These are phyloP conservation scores for Drosophila mulleri DNA, from an alignment of 2,888 invertebrate species.

Conservation along the genomic window DNA sequence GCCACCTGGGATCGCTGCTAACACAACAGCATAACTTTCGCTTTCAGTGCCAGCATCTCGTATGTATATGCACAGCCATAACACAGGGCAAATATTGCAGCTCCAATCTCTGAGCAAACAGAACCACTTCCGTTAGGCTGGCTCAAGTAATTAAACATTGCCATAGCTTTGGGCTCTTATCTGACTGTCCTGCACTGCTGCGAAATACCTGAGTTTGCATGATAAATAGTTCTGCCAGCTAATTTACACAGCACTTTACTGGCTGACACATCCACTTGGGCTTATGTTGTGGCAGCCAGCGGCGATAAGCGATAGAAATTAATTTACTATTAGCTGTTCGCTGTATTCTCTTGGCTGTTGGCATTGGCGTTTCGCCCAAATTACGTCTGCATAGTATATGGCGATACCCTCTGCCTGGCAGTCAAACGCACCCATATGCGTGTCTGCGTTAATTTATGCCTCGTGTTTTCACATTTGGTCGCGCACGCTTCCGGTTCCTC, in stretches of 20 bases:
- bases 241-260: slow-evolving; percentile 80
- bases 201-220: slow-evolving; percentile 65
- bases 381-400: slow-evolving; percentile 44
- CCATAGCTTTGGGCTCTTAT: slow-evolving; percentile 38
- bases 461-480: slow-evolving; percentile 79
- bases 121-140: slow-evolving; percentile 59
- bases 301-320: slow-evolving; percentile 73
- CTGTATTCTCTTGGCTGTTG: slow-evolving; percentile 39
- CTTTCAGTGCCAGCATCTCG: slow-evolving; percentile 25
- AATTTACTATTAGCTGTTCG: slow-evolving; percentile 75
- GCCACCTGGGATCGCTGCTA: slow-evolving; percentile 28
- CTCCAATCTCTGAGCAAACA: slow-evolving; percentile 51
- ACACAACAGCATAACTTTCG: slow-evolving; percentile 32
- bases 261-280: slow-evolving; percentile 68
- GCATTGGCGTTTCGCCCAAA: slow-evolving; percentile 67
- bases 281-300: slow-evolving; percentile 48
- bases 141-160: slow-evolving; percentile 55
- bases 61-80: neutral
- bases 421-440: slow-evolving; percentile 15
- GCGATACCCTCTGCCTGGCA: neutral
- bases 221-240: slow-evolving; percentile 66
- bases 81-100: slow-evolving; percentile 45
- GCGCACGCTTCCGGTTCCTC: slow-evolving; percentile 74
- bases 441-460: slow-evolving; percentile 67
- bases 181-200: slow-evolving; percentile 48